A percentile compares a stretch with the other conserved stretches of the same genome.
Evolutionary conservation across 1,140 invertebrate species (phyloP).

Genomic region (Dufourea novaeangliae): DNA sequence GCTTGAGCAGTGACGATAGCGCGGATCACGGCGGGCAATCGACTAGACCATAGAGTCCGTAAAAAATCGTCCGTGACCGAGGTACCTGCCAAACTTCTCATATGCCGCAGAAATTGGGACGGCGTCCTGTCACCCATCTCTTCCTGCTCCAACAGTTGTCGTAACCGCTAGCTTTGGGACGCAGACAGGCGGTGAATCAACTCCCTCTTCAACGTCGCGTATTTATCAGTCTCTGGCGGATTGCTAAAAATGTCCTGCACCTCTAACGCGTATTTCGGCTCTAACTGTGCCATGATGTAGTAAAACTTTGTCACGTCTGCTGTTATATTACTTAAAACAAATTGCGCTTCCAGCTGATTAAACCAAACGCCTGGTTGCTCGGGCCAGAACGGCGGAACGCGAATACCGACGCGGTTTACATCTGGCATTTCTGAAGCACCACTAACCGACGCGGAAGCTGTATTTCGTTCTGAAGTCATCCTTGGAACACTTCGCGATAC

Average conservation of each 20-base stretch:
- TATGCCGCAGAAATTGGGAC: conserved; percentile 61
- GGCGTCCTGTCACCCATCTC: conserved; percentile 61
- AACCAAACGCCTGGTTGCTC: too few relatives aligned
- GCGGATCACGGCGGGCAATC: conserved; percentile 37
- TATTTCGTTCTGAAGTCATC: too few relatives aligned
- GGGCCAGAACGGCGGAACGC: not conserved
- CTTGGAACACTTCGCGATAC: too few relatives aligned
- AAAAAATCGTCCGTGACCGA: conserved; percentile 40
- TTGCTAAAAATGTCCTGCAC: not conserved
- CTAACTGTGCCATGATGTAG: not conserved
- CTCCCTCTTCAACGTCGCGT: conserved; percentile 28
- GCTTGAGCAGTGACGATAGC: not conserved
- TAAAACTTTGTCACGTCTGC: not conserved
- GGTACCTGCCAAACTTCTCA: conserved; percentile 29
- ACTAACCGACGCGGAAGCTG: too few relatives aligned
- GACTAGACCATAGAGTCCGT: conserved; percentile 46
- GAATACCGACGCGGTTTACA: not conserved
- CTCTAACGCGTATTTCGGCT: not conserved
- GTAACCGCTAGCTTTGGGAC: conserved; percentile 48
- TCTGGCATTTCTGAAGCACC: not conserved
- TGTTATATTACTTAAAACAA: not conserved
- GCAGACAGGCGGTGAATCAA: conserved; percentile 53
- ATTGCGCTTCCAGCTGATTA: not conserved
- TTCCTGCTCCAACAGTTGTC: conserved; percentile 59
- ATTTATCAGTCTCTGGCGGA: conserved; percentile 34